phyloP scores from a whole-genome alignment of 2,113 vertebrate species.

The Gallinago undulata region DNA sequence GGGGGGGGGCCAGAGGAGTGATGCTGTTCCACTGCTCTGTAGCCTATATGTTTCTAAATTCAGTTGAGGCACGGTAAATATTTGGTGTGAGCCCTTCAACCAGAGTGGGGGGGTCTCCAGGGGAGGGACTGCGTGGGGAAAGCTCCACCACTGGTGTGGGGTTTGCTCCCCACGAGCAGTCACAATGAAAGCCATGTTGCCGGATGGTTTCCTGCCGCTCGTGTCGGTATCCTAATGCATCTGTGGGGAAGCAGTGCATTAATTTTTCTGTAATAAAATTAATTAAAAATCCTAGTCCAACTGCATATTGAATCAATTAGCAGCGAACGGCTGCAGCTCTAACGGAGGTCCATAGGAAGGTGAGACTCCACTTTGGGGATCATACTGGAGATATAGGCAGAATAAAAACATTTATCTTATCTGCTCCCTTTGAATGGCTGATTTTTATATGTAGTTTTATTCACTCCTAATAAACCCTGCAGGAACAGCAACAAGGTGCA shows the following conservation, averaged over 20 bases:
- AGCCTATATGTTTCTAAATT: accelerated
- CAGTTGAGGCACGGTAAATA: accelerated
- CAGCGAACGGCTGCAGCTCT: not conserved
- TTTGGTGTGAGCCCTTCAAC: not conserved
- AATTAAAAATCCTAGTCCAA: conserved; percentile 53
- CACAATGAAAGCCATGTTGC: accelerated
- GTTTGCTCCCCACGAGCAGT: not conserved
- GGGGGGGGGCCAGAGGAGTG: not conserved
- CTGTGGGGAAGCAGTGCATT: conserved; percentile 29
- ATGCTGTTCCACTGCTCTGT: not conserved
- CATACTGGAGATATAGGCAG: not conserved
- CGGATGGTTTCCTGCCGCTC: not conserved
- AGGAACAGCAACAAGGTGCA: not conserved
- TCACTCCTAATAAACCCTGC: not conserved
- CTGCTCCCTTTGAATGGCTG: not conserved
- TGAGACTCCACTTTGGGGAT: not conserved
- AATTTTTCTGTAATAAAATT: conserved; percentile 58
- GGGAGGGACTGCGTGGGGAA: not conserved
- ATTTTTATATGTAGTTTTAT: not conserved
- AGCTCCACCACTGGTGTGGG: accelerated
- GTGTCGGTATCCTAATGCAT: not conserved
- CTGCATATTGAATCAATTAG: conserved; percentile 13
- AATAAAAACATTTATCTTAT: not conserved
- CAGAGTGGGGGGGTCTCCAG: not conserved
- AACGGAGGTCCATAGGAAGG: not conserved